Conservation (phyloP, 2,888 invertebrate genomes). For the Cremastinae sp. region DNA sequence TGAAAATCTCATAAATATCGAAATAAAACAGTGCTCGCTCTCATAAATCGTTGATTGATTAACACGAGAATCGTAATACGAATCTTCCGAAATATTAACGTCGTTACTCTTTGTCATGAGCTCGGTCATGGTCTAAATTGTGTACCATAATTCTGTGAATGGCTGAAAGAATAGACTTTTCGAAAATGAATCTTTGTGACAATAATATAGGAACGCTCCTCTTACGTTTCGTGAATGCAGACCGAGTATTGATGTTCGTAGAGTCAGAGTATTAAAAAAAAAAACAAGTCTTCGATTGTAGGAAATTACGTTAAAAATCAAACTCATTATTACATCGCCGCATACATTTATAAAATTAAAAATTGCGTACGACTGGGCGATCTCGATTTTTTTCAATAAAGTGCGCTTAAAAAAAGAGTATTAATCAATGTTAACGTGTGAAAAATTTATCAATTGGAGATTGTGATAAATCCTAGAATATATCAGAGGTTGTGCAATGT, state of each 20-base stretch:
- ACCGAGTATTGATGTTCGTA: constrained; percentile 20
- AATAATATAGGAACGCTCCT: constrained; percentile 44
- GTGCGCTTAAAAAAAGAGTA: constrained; percentile 54
- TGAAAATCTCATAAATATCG: constrained; percentile 73
- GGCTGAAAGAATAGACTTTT: constrained; percentile 15
- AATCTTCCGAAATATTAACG: constrained; percentile 32
- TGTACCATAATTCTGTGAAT: not conserved
- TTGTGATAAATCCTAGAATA: constrained; percentile 61
- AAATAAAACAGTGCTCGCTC: constrained; percentile 75
- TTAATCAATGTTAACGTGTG: constrained; percentile 46
- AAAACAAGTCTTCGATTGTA: constrained; percentile 21
- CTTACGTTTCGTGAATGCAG: constrained; percentile 28
- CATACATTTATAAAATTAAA: not conserved
- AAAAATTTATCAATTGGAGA: constrained; percentile 60
- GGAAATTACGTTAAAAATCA: not conserved
- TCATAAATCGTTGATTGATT: constrained; percentile 65
- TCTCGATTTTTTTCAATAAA: constrained; percentile 23
- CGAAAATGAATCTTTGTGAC: constrained; percentile 33
- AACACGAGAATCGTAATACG: not conserved
- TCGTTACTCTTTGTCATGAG: constrained; percentile 20
- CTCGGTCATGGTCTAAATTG: not conserved
- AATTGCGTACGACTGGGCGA: not conserved
- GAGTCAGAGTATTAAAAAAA: not conserved
- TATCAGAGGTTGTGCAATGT: constrained; percentile 52
- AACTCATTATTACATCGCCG: not conserved